Percentiles rank a stretch among this genome's conserved stretches.
These are phyloP conservation scores for Ips typographus DNA, from an alignment of 1,140 invertebrate species.

Conservation along the genomic window DNA sequence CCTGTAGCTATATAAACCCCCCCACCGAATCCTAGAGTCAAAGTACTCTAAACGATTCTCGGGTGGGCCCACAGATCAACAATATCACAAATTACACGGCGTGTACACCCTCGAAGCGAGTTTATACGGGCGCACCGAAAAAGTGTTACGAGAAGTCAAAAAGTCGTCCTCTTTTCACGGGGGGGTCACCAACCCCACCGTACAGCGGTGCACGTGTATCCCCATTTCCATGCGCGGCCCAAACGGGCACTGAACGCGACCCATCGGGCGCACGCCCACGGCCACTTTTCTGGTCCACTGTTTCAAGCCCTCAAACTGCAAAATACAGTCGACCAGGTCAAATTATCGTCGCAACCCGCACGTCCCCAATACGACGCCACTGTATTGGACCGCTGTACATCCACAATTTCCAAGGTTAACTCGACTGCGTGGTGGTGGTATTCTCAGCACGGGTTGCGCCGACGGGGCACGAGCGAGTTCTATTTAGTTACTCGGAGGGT, in stretches of 20 bases:
- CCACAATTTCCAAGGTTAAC: slow-evolving; percentile 52
- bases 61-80: not conserved
- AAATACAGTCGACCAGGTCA: slow-evolving; percentile 43
- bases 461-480: slow-evolving; percentile 48
- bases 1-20: not conserved
- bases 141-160: slow-evolving; percentile 52
- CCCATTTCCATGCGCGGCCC: slow-evolving; percentile 45
- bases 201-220: slow-evolving; percentile 49
- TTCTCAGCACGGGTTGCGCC: slow-evolving; percentile 51
- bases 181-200: slow-evolving; percentile 52
- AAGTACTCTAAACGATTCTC: not conserved
- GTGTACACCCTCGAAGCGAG: slow-evolving; percentile 39
- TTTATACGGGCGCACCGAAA: slow-evolving; percentile 31
- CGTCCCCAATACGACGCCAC: slow-evolving; percentile 29
- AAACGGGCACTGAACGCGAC: slow-evolving; percentile 26
- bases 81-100: not conserved
- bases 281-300: slow-evolving; percentile 46
- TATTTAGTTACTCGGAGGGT: slow-evolving; percentile 52
- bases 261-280: slow-evolving; percentile 42
- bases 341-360: not conserved
- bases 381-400: slow-evolving; percentile 45
- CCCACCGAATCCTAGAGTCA: not conserved
- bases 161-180: slow-evolving; percentile 52
- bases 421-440: slow-evolving; percentile 49
- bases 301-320: slow-evolving; percentile 49